Evolutionary conservation across 2,888 invertebrate genomes (phyloP).

Genomic region (Cheilosia vernalis): DNA sequence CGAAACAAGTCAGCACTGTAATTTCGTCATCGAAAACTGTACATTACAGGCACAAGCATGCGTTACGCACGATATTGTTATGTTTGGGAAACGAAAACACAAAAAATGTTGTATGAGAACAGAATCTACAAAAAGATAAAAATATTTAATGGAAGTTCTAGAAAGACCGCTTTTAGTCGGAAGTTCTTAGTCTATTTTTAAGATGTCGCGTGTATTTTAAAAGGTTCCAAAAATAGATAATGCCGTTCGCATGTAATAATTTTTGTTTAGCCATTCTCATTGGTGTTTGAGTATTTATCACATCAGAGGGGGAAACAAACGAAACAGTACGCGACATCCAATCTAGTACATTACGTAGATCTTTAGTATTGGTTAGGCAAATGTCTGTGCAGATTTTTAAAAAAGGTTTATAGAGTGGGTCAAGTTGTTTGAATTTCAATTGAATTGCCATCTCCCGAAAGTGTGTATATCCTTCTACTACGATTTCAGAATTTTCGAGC

Average conservation of each 20-base stretch:
- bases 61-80: neutral
- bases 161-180: conserved; percentile 9
- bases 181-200: conserved; percentile 29
- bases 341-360: no score
- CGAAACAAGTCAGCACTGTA: neutral
- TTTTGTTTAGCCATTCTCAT: neutral
- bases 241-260: neutral
- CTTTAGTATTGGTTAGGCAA: no score
- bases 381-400: no score
- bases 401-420: no score
- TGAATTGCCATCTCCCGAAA: no score
- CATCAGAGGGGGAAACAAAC: neutral
- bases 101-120: neutral
- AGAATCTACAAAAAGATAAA: neutral
- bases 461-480: no score
- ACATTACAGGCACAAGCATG: neutral
- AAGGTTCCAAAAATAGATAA: conserved; percentile 13
- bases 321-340: no score
- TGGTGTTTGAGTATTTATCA: neutral
- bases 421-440: no score
- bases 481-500: no score
- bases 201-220: conserved; percentile 39
- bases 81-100: neutral
- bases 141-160: conserved; percentile 21
- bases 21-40: neutral